These are phyloP conservation scores for Nylanderia fulva DNA, from an alignment of 1,140 invertebrate genomes.

Conservation along the genomic window DNA sequence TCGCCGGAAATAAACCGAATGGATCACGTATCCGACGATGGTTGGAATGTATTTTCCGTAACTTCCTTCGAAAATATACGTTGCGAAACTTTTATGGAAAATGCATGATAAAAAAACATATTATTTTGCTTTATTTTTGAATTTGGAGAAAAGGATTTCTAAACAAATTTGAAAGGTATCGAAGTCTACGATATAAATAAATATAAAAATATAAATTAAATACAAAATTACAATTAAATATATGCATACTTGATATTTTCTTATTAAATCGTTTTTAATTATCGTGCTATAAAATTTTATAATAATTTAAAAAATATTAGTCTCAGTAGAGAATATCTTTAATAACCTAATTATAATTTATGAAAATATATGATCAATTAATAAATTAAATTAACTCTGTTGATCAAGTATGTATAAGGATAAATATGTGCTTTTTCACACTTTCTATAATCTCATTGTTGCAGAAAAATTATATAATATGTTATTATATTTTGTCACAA, in stretches of 20 bases:
- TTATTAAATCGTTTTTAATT: not conserved
- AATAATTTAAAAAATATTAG: not conserved
- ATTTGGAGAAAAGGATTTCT: not conserved
- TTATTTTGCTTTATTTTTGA: not conserved
- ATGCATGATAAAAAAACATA: not conserved
- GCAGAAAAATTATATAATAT: too few species aligned
- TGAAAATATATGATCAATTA: not conserved
- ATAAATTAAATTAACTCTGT: not conserved
- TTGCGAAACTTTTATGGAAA: conserved; percentile 5
- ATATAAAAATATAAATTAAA: not conserved
- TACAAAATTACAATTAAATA: not conserved
- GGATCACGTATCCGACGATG: conserved; percentile 1
- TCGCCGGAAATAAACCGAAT: conserved; percentile 25
- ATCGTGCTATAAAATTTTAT: too few species aligned
- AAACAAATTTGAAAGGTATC: not conserved
- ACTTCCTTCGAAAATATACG: not conserved
- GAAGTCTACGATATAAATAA: not conserved
- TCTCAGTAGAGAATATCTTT: not conserved
- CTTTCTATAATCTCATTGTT: not conserved
- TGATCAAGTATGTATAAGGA: not conserved
- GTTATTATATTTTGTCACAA: too few species aligned
- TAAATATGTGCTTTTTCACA: not conserved
- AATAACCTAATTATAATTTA: not conserved
- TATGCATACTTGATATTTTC: not conserved
- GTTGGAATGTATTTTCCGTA: conserved; percentile 26